Evolutionary conservation across 2,888 invertebrate species (phyloP), one percentile per base, ranked within the genome.

Genomic region (Oeneis ivallda): DNA sequence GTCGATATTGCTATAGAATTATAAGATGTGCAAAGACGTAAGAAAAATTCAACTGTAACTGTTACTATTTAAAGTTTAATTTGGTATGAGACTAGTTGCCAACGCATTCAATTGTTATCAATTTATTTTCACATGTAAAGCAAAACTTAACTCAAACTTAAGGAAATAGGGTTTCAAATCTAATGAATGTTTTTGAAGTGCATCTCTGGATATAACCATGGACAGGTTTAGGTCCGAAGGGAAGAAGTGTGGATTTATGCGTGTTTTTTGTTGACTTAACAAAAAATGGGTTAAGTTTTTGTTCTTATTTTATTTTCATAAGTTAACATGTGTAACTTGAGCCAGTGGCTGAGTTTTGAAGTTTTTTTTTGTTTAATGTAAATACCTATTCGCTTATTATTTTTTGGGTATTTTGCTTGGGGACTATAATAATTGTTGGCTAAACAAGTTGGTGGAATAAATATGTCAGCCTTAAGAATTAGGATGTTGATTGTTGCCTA

Each of bases 281-380:
- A 84, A 86, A 86, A 86, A 85, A 81, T 83, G 80, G 84, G 84
- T 83, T 84, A 84, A 85, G 84, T 85, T 83, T 86, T 81, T 84
- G 82, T 70, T 71, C 70, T 77, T 77, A 75, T 79, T 81, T 75
- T 73, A 72, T 74, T 76, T 78, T 74, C 75, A 76, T 72, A 75
- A 78, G 79, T 82, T 80, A 83, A 83, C 84, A 83, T 78, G 76
- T 84, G 86, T 83, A 82, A 80, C 72, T 67, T 71, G 80, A 83
- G 77, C 79, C 68, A 65, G 66, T 64, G 58, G 60, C 60, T 63
- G 41, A 52, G 54, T 39, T 57, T 56, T 4, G 11, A n/a, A 34
- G 15, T n/a, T 26, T 61, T 62, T 41, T 62, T 43, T 32, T 17
- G 32, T 43, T 32, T 41, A 13, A 15, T 54, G 41, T 65, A 60